Evolutionary conservation across 1,140 invertebrate species (phyloP), one percentile per base, ranked within the genome.

Genomic region (Melanaphis sacchari): DNA sequence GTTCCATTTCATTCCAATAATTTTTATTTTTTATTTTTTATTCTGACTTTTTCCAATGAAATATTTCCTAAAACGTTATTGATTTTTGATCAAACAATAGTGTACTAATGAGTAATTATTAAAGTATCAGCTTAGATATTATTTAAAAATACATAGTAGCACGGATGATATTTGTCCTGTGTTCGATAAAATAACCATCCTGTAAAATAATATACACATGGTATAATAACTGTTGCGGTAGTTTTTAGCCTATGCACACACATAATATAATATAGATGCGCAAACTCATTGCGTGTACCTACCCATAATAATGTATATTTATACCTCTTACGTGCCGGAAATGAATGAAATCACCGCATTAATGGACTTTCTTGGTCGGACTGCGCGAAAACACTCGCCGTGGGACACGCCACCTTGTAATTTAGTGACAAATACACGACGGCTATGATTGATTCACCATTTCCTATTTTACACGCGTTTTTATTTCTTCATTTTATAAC

Each of bases 281-380:
- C 36, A 38, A 9, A 40, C 81, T 41, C 22, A 40, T 84, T n/a
- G 59, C 82, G 82, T 84, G 40, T 40, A 84, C 76, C 5, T 81
- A 81, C 24, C 7, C 38, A 41, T 49, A 49, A 49, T 49, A 49
- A 49, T 49, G 18, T 41, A 24, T 38, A 82, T 15, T 31, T 84
- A 40, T 41, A 31, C 22, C 22, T 40, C 36, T 90, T 43, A 21
- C 40, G 54, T 31, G 26, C 89, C 89, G 89, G 89, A 90, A 90
- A 66, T 66, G 38, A 66, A 90, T 31, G 54, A 90, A 24, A n/a
- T 41, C 38, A 54, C 9, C 3, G 88, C 18, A 66, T 66, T 90
- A 90, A 90, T 90, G 89, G 54, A 90, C 54, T 90, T 90, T 90
- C 89, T 90, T 21, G 54, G 54, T 59, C 54, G 24, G 31, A 90